These are phyloP conservation scores for Malthinus flaveolus DNA, from an alignment of 2,888 invertebrate genomes.

Conservation along the genomic window DNA sequence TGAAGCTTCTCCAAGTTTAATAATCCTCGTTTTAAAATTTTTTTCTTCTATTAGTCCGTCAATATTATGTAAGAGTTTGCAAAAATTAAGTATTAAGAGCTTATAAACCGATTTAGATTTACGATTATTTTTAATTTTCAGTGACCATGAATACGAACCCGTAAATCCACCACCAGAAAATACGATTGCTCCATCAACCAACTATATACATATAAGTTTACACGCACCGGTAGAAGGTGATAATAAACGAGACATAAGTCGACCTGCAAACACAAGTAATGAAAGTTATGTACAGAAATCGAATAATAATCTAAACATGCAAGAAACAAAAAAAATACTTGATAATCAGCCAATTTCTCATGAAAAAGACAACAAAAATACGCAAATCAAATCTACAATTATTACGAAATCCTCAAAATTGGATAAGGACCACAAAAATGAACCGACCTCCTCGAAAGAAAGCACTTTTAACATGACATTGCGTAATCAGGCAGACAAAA, in stretches of 20 bases:
- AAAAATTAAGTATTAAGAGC: no score
- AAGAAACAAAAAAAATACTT: slow-evolving; percentile 4
- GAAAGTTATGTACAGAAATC: not conserved
- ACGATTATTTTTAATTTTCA: slow-evolving; percentile 55
- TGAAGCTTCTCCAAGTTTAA: not conserved
- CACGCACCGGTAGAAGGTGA: not conserved
- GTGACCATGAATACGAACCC: slow-evolving; percentile 93
- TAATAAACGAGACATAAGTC: not conserved
- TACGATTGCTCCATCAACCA: slow-evolving; percentile 47
- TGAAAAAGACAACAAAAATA: not conserved
- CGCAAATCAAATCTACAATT: not conserved
- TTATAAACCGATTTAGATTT: no score
- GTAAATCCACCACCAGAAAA: slow-evolving; percentile 71
- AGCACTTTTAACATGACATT: slow-evolving; percentile 50
- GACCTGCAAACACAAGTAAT: not conserved
- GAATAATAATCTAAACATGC: slow-evolving; percentile 3
- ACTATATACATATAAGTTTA: not conserved
- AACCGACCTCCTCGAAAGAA: slow-evolving; percentile 7
- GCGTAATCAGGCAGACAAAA: slow-evolving; percentile 70
- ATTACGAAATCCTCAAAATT: not conserved
- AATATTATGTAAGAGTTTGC: no score
- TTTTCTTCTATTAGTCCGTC: no score
- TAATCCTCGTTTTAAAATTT: not conserved
- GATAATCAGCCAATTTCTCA: not conserved
- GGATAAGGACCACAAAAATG: not conserved